A percentile compares a stretch with the other conserved stretches of the same genome.
These are phyloP conservation scores for Enteromius trimaculatus DNA, from an alignment of 2,797 vertebrate species.

Conservation along the genomic window DNA sequence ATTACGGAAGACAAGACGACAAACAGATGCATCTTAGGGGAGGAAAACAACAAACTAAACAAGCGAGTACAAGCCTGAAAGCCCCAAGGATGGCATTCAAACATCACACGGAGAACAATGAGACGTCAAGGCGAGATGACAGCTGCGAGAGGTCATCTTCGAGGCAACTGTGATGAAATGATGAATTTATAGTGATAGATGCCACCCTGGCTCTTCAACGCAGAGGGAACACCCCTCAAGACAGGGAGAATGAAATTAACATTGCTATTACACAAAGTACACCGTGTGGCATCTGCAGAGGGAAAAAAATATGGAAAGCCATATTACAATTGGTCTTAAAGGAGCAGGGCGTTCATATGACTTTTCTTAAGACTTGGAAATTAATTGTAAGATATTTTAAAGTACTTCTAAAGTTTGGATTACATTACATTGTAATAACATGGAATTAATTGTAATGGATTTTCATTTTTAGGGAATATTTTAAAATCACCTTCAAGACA, in stretches of 20 bases:
- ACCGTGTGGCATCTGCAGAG: not conserved
- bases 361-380: not conserved
- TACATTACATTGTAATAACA: not conserved
- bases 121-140: conserved; percentile 46
- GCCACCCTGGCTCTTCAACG: conserved; percentile 66
- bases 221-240: conserved; percentile 63
- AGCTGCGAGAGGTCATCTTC: conserved; percentile 74
- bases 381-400: conserved; percentile 1
- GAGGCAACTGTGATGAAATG: conserved; percentile 63
- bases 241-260: conserved; percentile 16
- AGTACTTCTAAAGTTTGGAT: not conserved
- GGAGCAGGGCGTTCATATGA: not conserved
- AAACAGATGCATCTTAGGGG: conserved; percentile 46
- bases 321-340: not conserved
- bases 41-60: conserved; percentile 34
- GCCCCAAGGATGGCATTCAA: conserved; percentile 63
- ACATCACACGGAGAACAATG: conserved; percentile 59
- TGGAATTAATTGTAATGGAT: not conserved
- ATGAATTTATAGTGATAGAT: conserved; percentile 70
- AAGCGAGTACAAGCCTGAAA: conserved; percentile 43
- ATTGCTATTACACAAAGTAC: not conserved
- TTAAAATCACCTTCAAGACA: not conserved
- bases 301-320: not conserved
- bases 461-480: not conserved
- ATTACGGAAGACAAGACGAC: conserved; percentile 58